Base-by-base conservation (phyloP, 2,888 invertebrate genomes). In the Ischnus inquisitorius region DNA sequence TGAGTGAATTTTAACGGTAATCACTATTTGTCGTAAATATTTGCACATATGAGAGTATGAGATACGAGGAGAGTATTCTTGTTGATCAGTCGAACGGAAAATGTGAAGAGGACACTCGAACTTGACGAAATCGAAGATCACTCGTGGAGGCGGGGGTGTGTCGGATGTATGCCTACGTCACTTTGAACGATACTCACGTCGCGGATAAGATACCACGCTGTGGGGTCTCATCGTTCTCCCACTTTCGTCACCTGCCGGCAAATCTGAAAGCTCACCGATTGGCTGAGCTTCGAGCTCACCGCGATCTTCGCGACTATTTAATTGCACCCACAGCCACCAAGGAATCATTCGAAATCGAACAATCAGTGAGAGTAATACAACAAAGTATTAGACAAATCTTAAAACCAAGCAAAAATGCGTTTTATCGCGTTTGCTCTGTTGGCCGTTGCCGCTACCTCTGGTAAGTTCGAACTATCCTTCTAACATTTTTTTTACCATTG, bases 301-400 rank as follows among this genome's bases (percentile, higher is more conserved):
- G 28, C 43, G 39, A 46, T 54, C 34, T 48, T 71, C 39, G 34
- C 46, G 25, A 68, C 79, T 86, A 86, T 86, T 86, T 85, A 86
- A 79, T 39, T 34, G 71, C 65, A 57, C 22, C 54, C 14, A 28
- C 68, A 16, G 8, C 19, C 51, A 60, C 19, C 1, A 4, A 60
- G 12, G 2, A 46, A 74, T 83, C 86, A 86, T 68, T 85, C 79
- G 39, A 16, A 34, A 22, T 43, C 43, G 25, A 46, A 39, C 14
- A 12, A 72, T 76, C 72, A 34, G 12, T 28, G n/a, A 43, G 51
- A 51, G 51, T n/a, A 43, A 43, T 19, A 25, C 46, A 14, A 34
- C 12, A 43, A 62, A 67, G 14, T 41, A 12, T 5, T 39, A 34
- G 12, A 14, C 3, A 34, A 74, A 65, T 16, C 16, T 14, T 1